These are phyloP conservation scores for Muraenolepis orangiensis DNA, from an alignment of 2,797 vertebrate species.

Conservation along the genomic window DNA sequence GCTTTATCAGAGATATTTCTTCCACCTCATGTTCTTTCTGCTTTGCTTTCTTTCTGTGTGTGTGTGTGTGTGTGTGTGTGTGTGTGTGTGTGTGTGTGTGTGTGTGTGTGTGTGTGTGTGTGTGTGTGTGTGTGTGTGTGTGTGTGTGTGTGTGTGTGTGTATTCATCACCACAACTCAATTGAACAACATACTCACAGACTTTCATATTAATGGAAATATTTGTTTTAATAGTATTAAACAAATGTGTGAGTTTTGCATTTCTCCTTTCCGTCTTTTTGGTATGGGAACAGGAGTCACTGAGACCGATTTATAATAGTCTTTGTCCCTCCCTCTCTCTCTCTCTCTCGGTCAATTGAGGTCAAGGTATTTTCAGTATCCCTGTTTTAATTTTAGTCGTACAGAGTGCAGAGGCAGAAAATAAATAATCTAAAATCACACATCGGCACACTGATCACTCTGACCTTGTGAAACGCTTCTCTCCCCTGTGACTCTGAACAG, in stretches of 20 bases:
- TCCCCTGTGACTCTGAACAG: conserved; percentile 35
- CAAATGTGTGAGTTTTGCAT: neutral
- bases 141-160: too few species aligned
- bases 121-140: too few species aligned
- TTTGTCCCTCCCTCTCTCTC: neutral
- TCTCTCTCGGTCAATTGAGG: neutral
- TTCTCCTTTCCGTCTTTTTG: too few species aligned
- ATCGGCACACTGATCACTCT: conserved; percentile 5
- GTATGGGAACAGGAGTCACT: neutral
- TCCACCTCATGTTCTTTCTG: neutral
- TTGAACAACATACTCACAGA: neutral
- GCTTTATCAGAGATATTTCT: neutral
- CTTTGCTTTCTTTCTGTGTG: too few species aligned
- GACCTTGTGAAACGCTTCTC: conserved; percentile 29
- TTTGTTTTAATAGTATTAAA: too few species aligned
- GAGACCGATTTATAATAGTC: neutral
- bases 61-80: too few species aligned
- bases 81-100: too few species aligned
- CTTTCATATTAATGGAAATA: neutral
- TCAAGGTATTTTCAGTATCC: neutral
- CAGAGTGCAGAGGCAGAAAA: too few species aligned
- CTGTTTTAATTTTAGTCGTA: neutral
- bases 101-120: too few species aligned
- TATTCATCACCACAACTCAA: neutral
- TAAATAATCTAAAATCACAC: conserved; percentile 16